phyloP scores from a whole-genome alignment of 2,797 vertebrate species.

The Aselliscus stoliczkanus region DNA sequence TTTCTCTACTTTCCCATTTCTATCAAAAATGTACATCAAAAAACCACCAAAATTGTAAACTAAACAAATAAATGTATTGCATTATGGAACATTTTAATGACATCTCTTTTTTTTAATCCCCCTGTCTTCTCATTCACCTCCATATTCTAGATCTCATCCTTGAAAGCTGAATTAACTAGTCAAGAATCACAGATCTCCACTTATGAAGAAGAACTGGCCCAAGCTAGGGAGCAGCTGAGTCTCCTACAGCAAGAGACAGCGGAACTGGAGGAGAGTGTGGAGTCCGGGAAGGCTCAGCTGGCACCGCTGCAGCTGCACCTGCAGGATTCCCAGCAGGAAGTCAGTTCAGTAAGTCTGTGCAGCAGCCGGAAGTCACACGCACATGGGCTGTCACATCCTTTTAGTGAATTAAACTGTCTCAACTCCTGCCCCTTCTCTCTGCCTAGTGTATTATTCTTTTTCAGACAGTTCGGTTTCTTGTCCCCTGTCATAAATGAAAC shows the following conservation, averaged over 20 bases:
- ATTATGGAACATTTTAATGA: conserved; percentile 20
- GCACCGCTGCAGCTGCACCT: conserved; percentile 93
- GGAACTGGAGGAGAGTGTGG: conserved; percentile 90
- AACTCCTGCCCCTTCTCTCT: not conserved
- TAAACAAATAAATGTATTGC: not conserved
- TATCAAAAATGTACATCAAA: conserved; percentile 19
- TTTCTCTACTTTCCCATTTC: not conserved
- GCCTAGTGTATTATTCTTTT: not conserved
- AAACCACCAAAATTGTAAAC: conserved; percentile 15
- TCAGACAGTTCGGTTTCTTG: not conserved
- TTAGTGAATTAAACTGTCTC: not conserved
- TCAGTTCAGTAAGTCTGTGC: conserved; percentile 87
- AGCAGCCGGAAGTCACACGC: not conserved
- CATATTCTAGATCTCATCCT: conserved; percentile 87
- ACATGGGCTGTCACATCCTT: not conserved
- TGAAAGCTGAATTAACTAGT: conserved; percentile 91
- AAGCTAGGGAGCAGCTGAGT: conserved; percentile 92
- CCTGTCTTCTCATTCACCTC: not conserved
- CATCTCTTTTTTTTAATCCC: conserved; percentile 7
- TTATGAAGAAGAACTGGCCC: conserved; percentile 92
- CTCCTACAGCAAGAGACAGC: conserved; percentile 93
- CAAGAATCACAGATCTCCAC: conserved; percentile 93
- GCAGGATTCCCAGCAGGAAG: conserved; percentile 91
- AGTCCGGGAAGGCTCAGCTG: conserved; percentile 90
- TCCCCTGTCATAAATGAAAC: not conserved